phyloP scores from a whole-genome alignment of 2,888 invertebrate genomes.

The Lycaena phlaeas region DNA sequence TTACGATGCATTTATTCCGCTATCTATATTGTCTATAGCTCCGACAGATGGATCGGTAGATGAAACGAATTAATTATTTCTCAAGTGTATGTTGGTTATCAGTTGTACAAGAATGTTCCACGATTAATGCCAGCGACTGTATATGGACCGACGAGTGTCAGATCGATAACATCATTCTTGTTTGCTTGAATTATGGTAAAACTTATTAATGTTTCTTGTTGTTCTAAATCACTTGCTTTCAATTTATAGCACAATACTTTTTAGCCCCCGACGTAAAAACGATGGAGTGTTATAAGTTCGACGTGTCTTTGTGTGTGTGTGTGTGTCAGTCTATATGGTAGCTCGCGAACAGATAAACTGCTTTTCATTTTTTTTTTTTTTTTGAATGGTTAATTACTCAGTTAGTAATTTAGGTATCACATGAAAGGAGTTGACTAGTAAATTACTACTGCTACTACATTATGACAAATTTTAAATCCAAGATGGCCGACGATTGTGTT shows the following conservation, averaged over 20 bases:
- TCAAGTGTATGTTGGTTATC: slow-evolving; percentile 18
- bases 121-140: slow-evolving; percentile 44
- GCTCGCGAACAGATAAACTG: too few relatives aligned
- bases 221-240: slow-evolving; percentile 13
- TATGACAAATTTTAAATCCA: too few relatives aligned
- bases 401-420: too few relatives aligned
- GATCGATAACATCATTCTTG: slow-evolving; percentile 42
- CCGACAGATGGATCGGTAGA: slow-evolving; percentile 8
- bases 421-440: too few relatives aligned
- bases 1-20: slow-evolving; percentile 4
- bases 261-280: too few relatives aligned
- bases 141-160: slow-evolving; percentile 47
- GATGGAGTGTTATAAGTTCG: too few relatives aligned
- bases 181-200: slow-evolving; percentile 29
- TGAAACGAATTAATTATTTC: slow-evolving; percentile 13
- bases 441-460: too few relatives aligned
- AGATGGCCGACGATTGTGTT: too few relatives aligned
- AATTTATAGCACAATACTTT: not conserved
- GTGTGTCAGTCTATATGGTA: too few relatives aligned
- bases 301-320: too few relatives aligned
- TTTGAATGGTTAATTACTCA: too few relatives aligned
- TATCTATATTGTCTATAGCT: not conserved
- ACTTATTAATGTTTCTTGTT: slow-evolving; percentile 20
- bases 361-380: too few relatives aligned
- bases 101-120: slow-evolving; percentile 38